A percentile compares a stretch with the other conserved stretches of the same genome.
Conservation (phyloP, 2,888 invertebrate genomes). For the Oscheius sp. region DNA sequence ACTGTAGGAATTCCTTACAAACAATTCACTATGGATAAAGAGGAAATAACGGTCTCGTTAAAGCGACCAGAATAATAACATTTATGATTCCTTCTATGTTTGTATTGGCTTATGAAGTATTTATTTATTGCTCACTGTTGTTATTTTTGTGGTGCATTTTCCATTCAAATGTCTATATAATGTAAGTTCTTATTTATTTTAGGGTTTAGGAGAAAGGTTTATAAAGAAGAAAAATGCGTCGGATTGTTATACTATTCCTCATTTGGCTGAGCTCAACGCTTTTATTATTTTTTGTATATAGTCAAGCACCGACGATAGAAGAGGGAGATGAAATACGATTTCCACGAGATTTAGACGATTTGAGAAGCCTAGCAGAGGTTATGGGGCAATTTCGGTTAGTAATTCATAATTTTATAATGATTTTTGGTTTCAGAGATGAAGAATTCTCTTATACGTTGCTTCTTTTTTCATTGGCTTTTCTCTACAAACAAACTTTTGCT, state of each 20-base stretch:
- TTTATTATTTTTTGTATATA: background rate
- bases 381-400: conserved; percentile 1
- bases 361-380: conserved; percentile 13
- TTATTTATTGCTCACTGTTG: background rate
- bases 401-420: background rate
- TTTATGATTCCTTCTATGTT: background rate
- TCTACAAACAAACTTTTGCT: conserved; percentile 77
- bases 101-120: background rate
- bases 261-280: conserved; percentile 21
- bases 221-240: too few relatives aligned
- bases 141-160: background rate
- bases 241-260: background rate
- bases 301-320: conserved; percentile 8
- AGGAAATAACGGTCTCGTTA: conserved; percentile 7
- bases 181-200: too few relatives aligned
- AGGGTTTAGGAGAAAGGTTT: too few relatives aligned
- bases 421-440: conserved; percentile 44
- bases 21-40: conserved; percentile 23
- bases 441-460: conserved; percentile 73
- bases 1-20: conserved; percentile 32
- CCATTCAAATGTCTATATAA: too few relatives aligned
- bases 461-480: conserved; percentile 74
- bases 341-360: conserved; percentile 31
- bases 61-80: background rate
- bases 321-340: conserved; percentile 6